Evolutionary conservation across 2,113 vertebrate species (phyloP), one percentile per base, ranked within the genome.

Genomic region (Saccopteryx leptura): DNA sequence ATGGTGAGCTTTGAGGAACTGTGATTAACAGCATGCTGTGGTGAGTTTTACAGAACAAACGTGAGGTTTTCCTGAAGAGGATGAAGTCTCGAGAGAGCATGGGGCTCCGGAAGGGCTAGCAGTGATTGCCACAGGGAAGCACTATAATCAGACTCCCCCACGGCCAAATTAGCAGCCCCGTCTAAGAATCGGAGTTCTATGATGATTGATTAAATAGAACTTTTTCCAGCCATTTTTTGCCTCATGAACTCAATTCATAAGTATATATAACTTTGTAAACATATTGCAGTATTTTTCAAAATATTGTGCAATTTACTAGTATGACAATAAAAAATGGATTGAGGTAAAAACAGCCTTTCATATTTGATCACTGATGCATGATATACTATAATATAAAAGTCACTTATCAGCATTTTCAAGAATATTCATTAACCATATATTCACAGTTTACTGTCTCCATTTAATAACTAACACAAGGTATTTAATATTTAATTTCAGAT

Each of bases 401-500:
- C 63, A 68, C n/a, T 50, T 33, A 88, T 81, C 23, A n/a, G 79
- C 66, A 60, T 4, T 7, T 90, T 88, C 7, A 91, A 46, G 75
- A 83, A 28, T 71, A 65, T 68, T 92, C 56, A 95, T 18, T 88
- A 58, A 9, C 23, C 28, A 91, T 21, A 46, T 0, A 56, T 33
- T 79, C 2, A 50, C 50, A 26, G 68, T 79, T 89, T 48, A 71
- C 65, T 61, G 54, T 61, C 74, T 58, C 66, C 23, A 79, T 63
- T 88, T 95, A 90, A 26, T 72, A 90, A 81, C 6, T 66, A 46
- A 48, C 52, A 83, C 0, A 33, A 18, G 11, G 60, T 81, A 52
- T 46, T 76, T 89, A 61, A 58, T 69, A 82, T 76, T 78, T 92
- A 19, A 92, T 71, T 87, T 85, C 28, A 90, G 46, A 31, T 19